phyloP scores from a whole-genome alignment of 2,113 vertebrate species.

The Stegostoma tigrinum region DNA sequence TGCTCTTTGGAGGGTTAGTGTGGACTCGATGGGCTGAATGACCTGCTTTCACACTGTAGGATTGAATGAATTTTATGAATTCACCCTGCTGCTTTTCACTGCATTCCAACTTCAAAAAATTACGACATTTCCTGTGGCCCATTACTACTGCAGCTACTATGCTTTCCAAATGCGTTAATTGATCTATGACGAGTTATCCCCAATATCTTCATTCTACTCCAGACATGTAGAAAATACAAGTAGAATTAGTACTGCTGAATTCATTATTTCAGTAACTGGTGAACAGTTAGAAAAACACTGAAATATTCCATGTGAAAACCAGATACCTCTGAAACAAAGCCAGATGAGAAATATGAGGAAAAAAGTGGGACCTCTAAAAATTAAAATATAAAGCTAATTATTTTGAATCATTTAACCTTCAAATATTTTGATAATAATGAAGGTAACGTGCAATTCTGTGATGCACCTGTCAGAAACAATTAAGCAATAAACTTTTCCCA shows the following conservation, averaged over 20 bases:
- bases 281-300: background rate
- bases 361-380: background rate
- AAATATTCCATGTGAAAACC: background rate
- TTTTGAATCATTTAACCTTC: background rate
- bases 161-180: background rate
- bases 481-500: background rate
- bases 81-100: background rate
- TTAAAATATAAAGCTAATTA: background rate
- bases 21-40: no score
- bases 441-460: background rate
- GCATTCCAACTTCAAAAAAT: background rate
- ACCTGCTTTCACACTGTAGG: no score
- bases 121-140: background rate
- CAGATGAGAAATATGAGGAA: background rate
- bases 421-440: background rate
- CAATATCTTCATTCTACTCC: background rate
- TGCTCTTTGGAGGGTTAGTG: no score
- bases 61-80: no score
- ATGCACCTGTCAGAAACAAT: background rate
- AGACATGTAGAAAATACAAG: background rate
- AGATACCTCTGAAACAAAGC: background rate
- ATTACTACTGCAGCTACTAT: background rate
- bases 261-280: background rate
- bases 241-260: background rate
- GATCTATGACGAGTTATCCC: background rate